Evolutionary conservation across 2,113 vertebrate genomes (phyloP).

Genomic region (Eulacestoma nigropectus): DNA sequence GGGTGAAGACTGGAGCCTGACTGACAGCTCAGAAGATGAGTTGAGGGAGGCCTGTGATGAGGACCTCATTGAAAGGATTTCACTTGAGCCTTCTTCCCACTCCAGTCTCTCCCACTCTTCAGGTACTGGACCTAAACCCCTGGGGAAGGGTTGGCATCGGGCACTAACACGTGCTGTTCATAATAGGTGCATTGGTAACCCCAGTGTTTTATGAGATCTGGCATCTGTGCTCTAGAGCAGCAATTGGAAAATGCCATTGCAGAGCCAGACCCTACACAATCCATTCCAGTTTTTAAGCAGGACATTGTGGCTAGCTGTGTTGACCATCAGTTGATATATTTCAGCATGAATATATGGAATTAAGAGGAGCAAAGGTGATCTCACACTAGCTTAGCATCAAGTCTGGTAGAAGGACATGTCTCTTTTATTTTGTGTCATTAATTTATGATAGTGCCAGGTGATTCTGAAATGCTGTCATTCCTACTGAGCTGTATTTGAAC

Average conservation of each 20-base stretch:
- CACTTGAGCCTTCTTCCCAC: slow-evolving; percentile 59
- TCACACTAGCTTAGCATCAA: background rate
- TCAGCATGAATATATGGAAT: background rate
- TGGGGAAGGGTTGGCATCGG: background rate
- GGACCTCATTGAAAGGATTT: slow-evolving; percentile 1
- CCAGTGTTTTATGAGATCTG: background rate
- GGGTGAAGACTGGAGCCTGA: background rate
- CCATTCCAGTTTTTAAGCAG: background rate
- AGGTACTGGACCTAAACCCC: slow-evolving; percentile 9
- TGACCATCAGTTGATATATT: background rate
- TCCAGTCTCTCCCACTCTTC: slow-evolving; percentile 18
- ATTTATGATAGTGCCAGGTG: background rate
- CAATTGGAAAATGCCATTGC: background rate
- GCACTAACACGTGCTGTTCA: fast-evolving
- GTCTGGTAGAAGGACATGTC: background rate
- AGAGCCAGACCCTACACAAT: background rate
- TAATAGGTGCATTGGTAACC: background rate
- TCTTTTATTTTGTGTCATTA: background rate
- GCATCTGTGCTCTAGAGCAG: background rate
- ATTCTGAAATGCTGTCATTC: background rate
- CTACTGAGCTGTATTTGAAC: background rate
- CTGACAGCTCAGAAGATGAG: slow-evolving; percentile 50
- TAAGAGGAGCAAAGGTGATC: background rate
- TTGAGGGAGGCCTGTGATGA: background rate
- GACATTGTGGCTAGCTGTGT: background rate